These are phyloP conservation scores for Hyaena hyaena DNA, from an alignment of 2,113 vertebrate genomes.

Conservation along the genomic window DNA sequence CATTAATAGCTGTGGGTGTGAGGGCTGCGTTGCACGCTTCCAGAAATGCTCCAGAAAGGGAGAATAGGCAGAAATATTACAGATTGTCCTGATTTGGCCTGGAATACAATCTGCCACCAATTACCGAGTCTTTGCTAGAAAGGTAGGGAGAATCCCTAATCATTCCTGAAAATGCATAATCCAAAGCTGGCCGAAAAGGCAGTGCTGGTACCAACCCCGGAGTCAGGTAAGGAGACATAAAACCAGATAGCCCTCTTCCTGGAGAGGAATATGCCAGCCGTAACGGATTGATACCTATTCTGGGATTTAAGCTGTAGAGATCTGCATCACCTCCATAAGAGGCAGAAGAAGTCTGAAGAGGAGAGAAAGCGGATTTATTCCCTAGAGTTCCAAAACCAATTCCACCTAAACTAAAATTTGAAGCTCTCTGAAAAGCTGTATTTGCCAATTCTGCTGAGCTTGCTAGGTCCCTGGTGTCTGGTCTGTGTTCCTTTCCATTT, in stretches of 20 bases:
- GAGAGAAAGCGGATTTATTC: slow-evolving; percentile 91
- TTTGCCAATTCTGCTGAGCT: slow-evolving; percentile 69
- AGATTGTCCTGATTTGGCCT: slow-evolving; percentile 84
- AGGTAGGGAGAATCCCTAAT: slow-evolving; percentile 89
- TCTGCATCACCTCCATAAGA: slow-evolving; percentile 79
- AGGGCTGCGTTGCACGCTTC: background rate
- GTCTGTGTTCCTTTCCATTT: slow-evolving; percentile 85
- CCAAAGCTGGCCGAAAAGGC: slow-evolving; percentile 88
- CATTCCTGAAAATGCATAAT: slow-evolving; percentile 89
- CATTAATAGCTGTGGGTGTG: background rate
- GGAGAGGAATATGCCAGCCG: slow-evolving; percentile 88
- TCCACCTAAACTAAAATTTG: slow-evolving; percentile 79
- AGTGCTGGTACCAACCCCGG: slow-evolving; percentile 90
- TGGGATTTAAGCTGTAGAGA: slow-evolving; percentile 87
- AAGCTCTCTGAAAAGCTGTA: slow-evolving; percentile 74
- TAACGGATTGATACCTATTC: slow-evolving; percentile 88
- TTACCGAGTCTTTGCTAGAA: slow-evolving; percentile 87
- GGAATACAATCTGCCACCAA: slow-evolving; percentile 83
- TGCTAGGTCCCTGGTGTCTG: slow-evolving; percentile 65
- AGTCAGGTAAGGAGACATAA: slow-evolving; percentile 90
- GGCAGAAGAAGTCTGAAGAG: slow-evolving; percentile 84
- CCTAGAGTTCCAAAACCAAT: slow-evolving; percentile 81
- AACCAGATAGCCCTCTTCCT: slow-evolving; percentile 85
- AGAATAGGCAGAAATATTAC: slow-evolving; percentile 43
- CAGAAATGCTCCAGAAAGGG: slow-evolving; percentile 11